Evolutionary conservation across 2,113 vertebrate genomes (phyloP).

Genomic region (Bambusicola thoracicus): DNA sequence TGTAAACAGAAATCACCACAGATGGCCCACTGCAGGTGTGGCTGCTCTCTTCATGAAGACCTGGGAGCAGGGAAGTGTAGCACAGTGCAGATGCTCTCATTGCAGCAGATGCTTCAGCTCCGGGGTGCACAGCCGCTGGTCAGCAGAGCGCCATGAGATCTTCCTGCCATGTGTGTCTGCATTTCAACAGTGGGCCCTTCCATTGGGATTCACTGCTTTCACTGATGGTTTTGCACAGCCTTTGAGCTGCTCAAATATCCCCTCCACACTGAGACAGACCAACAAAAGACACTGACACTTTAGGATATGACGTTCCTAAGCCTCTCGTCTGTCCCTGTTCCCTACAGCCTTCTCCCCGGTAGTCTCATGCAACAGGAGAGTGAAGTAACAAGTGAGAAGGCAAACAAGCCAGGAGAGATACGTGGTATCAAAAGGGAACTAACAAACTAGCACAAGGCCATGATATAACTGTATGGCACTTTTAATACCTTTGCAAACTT

Average conservation of each 20-base stretch:
- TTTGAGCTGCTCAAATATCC: background rate
- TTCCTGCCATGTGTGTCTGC: background rate
- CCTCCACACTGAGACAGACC: background rate
- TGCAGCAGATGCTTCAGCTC: background rate
- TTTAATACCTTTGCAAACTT: background rate
- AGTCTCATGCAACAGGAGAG: background rate
- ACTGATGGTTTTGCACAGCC: background rate
- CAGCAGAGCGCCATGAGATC: background rate
- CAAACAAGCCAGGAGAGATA: background rate
- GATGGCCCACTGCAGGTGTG: background rate
- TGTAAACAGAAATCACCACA: background rate
- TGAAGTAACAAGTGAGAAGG: background rate
- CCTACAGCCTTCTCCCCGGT: background rate
- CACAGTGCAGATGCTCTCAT: background rate
- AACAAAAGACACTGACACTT: background rate
- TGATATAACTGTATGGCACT: background rate
- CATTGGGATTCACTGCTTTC: background rate
- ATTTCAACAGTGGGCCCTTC: background rate
- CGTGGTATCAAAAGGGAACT: background rate
- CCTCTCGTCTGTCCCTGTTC: background rate
- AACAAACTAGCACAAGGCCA: background rate
- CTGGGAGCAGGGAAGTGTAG: background rate
- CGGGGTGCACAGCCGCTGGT: background rate
- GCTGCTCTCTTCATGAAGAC: background rate
- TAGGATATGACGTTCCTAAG: background rate